A percentile compares a stretch with the other conserved stretches of the same genome.
These are phyloP conservation scores for Vanessa cardui DNA, from an alignment of 2,888 invertebrate species.

Conservation along the genomic window DNA sequence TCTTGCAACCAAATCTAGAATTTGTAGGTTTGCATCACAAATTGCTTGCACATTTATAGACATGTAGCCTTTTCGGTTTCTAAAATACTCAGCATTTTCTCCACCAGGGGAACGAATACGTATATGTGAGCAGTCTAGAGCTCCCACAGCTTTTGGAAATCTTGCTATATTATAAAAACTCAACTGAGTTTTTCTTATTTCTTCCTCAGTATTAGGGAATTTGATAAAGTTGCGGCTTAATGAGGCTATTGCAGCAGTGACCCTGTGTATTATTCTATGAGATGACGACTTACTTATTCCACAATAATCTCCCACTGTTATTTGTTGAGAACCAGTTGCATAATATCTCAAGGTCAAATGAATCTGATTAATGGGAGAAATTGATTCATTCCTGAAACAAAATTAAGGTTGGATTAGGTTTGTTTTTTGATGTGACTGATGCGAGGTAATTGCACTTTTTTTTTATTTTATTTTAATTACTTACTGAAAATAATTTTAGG, in stretches of 20 bases:
- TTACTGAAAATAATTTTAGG: no score
- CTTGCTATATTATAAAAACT: conserved; percentile 34
- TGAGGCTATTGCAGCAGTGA: conserved; percentile 29
- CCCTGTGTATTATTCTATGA: conserved; percentile 29
- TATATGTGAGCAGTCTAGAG: conserved; percentile 27
- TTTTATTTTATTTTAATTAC: no score
- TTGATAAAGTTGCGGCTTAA: conserved; percentile 19
- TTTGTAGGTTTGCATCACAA: no score
- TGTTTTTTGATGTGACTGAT: no score
- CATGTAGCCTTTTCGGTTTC: no score
- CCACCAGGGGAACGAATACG: conserved; percentile 12
- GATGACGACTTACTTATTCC: conserved; percentile 12
- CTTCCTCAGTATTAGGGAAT: conserved; percentile 27
- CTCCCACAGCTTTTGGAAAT: conserved; percentile 34
- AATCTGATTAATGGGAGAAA: conserved; percentile 11
- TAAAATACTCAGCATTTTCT: no score
- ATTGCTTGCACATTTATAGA: no score
- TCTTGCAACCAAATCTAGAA: no score
- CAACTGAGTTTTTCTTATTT: conserved; percentile 23
- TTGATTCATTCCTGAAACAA: conserved; percentile 9
- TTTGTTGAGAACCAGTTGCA: conserved; percentile 17
- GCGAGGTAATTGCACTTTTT: no score
- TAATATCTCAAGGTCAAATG: conserved; percentile 22
- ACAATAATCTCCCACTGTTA: no score
- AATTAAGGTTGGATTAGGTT: neutral